These are phyloP conservation scores for Zoanthus gigantus DNA, from an alignment of 92 coral and sea anemone genomes.

Conservation along the genomic window DNA sequence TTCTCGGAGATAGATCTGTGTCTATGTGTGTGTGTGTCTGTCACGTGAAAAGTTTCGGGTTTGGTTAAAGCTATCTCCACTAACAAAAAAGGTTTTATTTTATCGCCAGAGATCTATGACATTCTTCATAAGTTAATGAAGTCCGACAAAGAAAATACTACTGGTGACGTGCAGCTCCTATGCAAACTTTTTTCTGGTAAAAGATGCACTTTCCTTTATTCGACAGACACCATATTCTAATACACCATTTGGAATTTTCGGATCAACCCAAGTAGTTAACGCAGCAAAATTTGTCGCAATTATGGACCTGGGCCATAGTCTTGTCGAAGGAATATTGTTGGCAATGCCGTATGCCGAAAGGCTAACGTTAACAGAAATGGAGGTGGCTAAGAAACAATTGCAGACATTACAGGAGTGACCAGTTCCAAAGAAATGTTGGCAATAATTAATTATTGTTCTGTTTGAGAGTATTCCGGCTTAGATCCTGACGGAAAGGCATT, in stretches of 20 bases:
- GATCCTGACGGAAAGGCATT: background rate
- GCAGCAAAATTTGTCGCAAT: conserved; percentile 49
- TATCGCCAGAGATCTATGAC: conserved; percentile 68
- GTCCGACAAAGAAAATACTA: conserved; percentile 60
- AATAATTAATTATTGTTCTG: background rate
- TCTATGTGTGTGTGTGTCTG: too few species aligned
- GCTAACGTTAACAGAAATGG: conserved; percentile 48
- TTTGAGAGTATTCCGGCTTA: background rate
- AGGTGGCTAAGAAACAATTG: background rate
- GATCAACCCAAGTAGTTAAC: conserved; percentile 62
- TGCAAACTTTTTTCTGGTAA: conserved; percentile 70
- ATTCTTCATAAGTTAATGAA: conserved; percentile 61
- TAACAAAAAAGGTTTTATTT: conserved; percentile 46
- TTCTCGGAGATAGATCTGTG: too few species aligned
- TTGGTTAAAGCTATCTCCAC: conserved; percentile 52
- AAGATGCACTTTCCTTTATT: conserved; percentile 51
- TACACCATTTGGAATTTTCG: conserved; percentile 71
- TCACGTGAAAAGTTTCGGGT: conserved; percentile 8
- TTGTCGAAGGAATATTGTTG: conserved; percentile 43
- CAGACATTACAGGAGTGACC: background rate
- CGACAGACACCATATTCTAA: conserved; percentile 60
- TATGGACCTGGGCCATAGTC: conserved; percentile 50
- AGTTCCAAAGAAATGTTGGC: background rate
- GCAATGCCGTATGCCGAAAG: conserved; percentile 37
- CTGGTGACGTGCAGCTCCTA: conserved; percentile 65